Evolutionary conservation across 2,888 invertebrate species (phyloP).

Genomic region (Dinocampus coccinellae): DNA sequence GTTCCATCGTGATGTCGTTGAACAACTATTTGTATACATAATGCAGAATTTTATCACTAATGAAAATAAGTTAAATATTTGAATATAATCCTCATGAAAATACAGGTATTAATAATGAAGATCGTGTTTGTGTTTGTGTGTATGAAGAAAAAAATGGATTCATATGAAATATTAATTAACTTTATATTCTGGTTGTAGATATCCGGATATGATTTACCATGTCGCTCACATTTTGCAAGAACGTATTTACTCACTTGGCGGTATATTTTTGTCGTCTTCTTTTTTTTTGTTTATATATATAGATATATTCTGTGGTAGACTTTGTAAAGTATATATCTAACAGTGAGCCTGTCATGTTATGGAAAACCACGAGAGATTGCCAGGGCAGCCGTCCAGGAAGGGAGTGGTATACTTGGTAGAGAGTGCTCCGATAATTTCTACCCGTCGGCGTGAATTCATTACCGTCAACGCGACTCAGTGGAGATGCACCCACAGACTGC

Average conservation of each 20-base stretch:
- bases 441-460: slow-evolving; percentile 50
- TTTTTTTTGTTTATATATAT: slow-evolving; percentile 25
- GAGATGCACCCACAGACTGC: not conserved
- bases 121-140: too few relatives aligned
- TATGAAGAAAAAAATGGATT: slow-evolving; percentile 1
- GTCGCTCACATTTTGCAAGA: slow-evolving; percentile 34
- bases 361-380: slow-evolving; percentile 40
- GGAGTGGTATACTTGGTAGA: slow-evolving; percentile 33
- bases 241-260: slow-evolving; percentile 38
- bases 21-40: not conserved
- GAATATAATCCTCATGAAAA: too few relatives aligned
- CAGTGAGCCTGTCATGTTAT: slow-evolving; percentile 39
- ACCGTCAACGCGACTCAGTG: slow-evolving; percentile 32
- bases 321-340: slow-evolving; percentile 3
- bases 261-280: slow-evolving; percentile 27
- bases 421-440: slow-evolving; percentile 45
- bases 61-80: too few relatives aligned
- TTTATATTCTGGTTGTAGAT: slow-evolving; percentile 34
- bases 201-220: slow-evolving; percentile 44
- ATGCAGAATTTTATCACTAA: too few relatives aligned
- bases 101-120: too few relatives aligned
- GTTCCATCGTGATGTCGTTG: not conserved
- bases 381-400: slow-evolving; percentile 42
- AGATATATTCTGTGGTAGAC: slow-evolving; percentile 11
- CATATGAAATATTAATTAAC: slow-evolving; percentile 9